A percentile compares a stretch with the other conserved stretches of the same genome.
Conservation (phyloP, 2,888 invertebrate species). For the Drosophila anomelani region DNA sequence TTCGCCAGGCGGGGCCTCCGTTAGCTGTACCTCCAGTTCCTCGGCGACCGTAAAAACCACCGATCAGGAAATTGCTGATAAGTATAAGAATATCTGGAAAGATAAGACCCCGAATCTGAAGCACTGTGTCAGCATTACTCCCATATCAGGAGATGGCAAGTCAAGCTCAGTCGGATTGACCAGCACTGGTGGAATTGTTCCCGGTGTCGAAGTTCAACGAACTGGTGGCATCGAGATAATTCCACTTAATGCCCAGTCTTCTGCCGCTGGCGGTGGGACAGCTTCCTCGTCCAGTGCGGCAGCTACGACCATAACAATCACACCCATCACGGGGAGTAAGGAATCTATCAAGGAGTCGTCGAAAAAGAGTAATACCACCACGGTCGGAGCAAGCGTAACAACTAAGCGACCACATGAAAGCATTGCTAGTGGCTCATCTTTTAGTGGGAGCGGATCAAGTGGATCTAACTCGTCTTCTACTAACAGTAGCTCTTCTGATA, state of each 20-base stretch:
- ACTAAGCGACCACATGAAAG: constrained; percentile 67
- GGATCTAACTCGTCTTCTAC: constrained; percentile 34
- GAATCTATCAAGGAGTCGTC: constrained; percentile 50
- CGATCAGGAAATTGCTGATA: constrained; percentile 82
- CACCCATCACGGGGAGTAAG: constrained; percentile 87
- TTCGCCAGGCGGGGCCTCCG: constrained; percentile 20
- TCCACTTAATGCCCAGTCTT: constrained; percentile 87
- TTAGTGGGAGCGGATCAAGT: constrained; percentile 41
- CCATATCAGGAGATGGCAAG: constrained; percentile 72
- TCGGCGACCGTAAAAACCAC: constrained; percentile 51
- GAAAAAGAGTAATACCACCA: constrained; percentile 48
- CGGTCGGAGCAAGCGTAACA: constrained; percentile 41
- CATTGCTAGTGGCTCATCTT: constrained; percentile 45
- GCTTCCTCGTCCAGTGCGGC: constrained; percentile 86
- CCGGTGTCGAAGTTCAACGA: constrained; percentile 75
- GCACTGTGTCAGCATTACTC: constrained; percentile 83
- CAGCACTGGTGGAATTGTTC: constrained; percentile 22
- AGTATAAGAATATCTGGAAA: constrained; percentile 84
- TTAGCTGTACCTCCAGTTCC: constrained; percentile 28
- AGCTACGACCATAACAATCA: constrained; percentile 94
- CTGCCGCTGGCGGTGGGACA: constrained; percentile 17
- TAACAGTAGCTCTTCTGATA: constrained; percentile 49
- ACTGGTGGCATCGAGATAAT: constrained; percentile 90
- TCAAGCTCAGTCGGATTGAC: not conserved
- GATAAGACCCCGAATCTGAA: constrained; percentile 82